Base-by-base conservation (phyloP, 2,888 invertebrate species). In the Zaprionus bogoriensis region DNA sequence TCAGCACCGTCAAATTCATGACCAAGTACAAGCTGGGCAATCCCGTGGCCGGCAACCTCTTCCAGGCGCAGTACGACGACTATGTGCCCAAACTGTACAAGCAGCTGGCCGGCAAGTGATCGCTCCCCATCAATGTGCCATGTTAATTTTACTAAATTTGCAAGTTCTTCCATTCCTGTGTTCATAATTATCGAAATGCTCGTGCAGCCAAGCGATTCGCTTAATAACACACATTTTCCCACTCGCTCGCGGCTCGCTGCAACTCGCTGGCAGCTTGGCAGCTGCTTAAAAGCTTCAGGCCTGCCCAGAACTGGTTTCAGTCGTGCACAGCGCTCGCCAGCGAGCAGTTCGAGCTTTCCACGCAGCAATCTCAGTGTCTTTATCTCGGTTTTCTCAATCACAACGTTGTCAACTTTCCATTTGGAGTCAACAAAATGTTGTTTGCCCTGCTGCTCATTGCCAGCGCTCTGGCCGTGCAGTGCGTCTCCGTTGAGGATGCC, bases 1-100 rank as follows among this genome's bases (percentile, higher is more conserved):
- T 93, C 87, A 95, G 95, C 1, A 94, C 95, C 7, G 92, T 89
- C 46, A 93, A 93, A 45, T 96, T 98, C 84, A 95, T 95, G 0
- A 92, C 92, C 55, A 97, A 97, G 84, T 95, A 98, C 89, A 93
- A 94, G 6, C 92, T 98, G 7, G 96, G 95, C 0, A 91, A 93
- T 27, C 87, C 90, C 0, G 45, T 89, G 10, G 89, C 89, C 0
- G 90, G 89, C 0, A 90, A 90, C 61, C 90, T 89, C 60, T 90
- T 77, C 32, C 87, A 87, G 48, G 90, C 90, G 10, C 81, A 90
- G 65, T 90, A 90, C 58, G 92, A 90, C 60, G 81, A 87, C 10
- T 92, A 91, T 63, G 92, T 92, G 7, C 91, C 92, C n/a, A 86
- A 71, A 28, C 78, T 92, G 42, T 89, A 91, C 32, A 91, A 90